phyloP scores from a whole-genome alignment of 2,888 invertebrate species.

The Tribolium freemani region DNA sequence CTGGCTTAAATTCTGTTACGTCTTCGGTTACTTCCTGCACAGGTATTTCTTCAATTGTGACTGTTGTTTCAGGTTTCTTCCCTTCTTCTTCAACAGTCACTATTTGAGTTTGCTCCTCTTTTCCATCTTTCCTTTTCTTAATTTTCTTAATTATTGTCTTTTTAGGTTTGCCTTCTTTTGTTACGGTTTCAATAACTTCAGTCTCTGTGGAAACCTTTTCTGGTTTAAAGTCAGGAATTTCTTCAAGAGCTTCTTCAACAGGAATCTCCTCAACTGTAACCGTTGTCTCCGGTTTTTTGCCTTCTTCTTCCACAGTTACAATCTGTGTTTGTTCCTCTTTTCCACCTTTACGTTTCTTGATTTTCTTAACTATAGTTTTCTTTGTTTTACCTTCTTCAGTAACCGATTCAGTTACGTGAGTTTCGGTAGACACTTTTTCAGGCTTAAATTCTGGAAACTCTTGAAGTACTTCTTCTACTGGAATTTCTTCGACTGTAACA shows the following conservation, averaged over 20 bases:
- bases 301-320: constrained; percentile 65
- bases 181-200: constrained; percentile 53
- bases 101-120: constrained; percentile 64
- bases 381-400: constrained; percentile 58
- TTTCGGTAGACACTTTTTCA: constrained; percentile 48
- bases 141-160: constrained; percentile 58
- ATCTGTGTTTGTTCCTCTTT: constrained; percentile 57
- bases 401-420: constrained; percentile 65
- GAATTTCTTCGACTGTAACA: constrained; percentile 61
- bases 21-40: constrained; percentile 50
- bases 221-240: constrained; percentile 35
- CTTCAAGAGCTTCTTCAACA: constrained; percentile 44
- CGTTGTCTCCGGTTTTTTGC: constrained; percentile 65
- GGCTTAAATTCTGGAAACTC: constrained; percentile 44
- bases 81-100: constrained; percentile 63
- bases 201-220: constrained; percentile 49
- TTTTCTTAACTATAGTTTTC: constrained; percentile 50
- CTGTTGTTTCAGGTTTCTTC: constrained; percentile 58
- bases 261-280: constrained; percentile 49
- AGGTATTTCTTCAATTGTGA: constrained; percentile 59
- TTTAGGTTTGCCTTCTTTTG: constrained; percentile 61
- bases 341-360: constrained; percentile 61
- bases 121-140: constrained; percentile 65
- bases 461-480: constrained; percentile 52
- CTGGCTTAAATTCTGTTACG: constrained; percentile 53